These are phyloP conservation scores for Subacronicta megacephala DNA, from an alignment of 2,888 invertebrate species.

Conservation along the genomic window DNA sequence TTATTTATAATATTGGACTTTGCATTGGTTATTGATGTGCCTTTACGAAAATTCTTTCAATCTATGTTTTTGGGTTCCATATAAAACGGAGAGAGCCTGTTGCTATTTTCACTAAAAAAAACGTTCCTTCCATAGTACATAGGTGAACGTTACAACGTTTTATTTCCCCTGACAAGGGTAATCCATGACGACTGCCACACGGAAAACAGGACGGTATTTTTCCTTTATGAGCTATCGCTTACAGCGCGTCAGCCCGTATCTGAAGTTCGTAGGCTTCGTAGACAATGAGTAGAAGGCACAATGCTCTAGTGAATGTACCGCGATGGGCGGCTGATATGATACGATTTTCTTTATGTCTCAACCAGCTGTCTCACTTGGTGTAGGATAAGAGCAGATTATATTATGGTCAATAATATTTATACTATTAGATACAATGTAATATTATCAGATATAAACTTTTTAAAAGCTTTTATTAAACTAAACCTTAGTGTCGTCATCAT, in stretches of 20 bases:
- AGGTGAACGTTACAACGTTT: too few species aligned
- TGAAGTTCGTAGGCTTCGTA: conserved; percentile 8
- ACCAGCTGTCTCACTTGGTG: conserved; percentile 18
- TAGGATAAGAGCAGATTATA: conserved; percentile 12
- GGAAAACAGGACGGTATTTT: conserved; percentile 7
- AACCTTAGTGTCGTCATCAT: too few species aligned
- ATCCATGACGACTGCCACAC: neutral
- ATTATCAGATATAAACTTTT: too few species aligned
- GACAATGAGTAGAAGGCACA: conserved; percentile 11
- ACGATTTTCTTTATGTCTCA: conserved; percentile 19
- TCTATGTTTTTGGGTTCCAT: too few species aligned
- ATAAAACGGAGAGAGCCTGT: too few species aligned
- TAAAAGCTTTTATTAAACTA: too few species aligned
- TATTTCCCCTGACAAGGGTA: neutral
- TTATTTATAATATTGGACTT: too few species aligned
- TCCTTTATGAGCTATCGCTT: conserved; percentile 1
- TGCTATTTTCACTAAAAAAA: too few species aligned
- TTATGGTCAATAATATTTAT: conserved; percentile 1
- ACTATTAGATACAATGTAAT: too few species aligned
- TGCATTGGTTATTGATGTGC: too few species aligned
- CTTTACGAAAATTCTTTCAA: too few species aligned
- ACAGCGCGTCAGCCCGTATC: conserved; percentile 1
- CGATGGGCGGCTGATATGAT: conserved; percentile 18
- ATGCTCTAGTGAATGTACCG: conserved; percentile 15
- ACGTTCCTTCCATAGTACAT: too few species aligned